These are phyloP conservation scores for Larimichthys crocea DNA, from an alignment of 2,113 vertebrate species.

Conservation along the genomic window DNA sequence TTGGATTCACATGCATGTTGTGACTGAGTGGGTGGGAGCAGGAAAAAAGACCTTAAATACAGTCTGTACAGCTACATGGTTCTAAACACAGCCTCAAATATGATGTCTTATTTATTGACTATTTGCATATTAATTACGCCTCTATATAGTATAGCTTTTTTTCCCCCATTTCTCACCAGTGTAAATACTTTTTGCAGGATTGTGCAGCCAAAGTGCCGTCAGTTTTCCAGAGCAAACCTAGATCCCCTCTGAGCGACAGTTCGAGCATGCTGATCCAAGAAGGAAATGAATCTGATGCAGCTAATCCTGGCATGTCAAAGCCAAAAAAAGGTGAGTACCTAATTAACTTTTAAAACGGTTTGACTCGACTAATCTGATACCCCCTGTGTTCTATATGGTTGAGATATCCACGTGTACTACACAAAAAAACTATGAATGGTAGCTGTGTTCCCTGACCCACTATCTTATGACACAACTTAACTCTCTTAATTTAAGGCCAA, in stretches of 20 bases:
- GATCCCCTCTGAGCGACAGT: slow-evolving; percentile 89
- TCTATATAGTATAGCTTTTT: not conserved
- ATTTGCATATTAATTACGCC: not conserved
- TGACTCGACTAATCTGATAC: not conserved
- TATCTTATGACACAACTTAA: slow-evolving; percentile 53
- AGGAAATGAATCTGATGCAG: slow-evolving; percentile 84
- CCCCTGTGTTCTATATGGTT: slow-evolving; percentile 7
- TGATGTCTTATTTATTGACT: not conserved
- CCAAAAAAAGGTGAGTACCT: slow-evolving; percentile 83
- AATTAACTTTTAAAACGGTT: not conserved
- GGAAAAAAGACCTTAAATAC: not conserved
- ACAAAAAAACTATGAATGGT: slow-evolving; percentile 38
- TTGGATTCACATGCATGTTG: not conserved
- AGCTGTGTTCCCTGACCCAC: slow-evolving; percentile 34
- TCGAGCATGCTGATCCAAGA: slow-evolving; percentile 86
- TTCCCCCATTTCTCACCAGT: not conserved
- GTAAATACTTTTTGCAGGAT: slow-evolving; percentile 80
- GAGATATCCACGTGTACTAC: slow-evolving; percentile 31
- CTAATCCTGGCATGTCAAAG: slow-evolving; percentile 77
- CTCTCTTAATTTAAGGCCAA: slow-evolving; percentile 5
- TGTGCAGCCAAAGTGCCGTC: slow-evolving; percentile 81
- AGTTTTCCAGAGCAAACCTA: slow-evolving; percentile 85
- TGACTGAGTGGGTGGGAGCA: not conserved
- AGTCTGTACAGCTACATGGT: not conserved
- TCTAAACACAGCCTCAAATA: not conserved